Evolutionary conservation across 1,140 invertebrate species (phyloP), one percentile per base, ranked within the genome.

Genomic region (Drosophila pruinosa): DNA sequence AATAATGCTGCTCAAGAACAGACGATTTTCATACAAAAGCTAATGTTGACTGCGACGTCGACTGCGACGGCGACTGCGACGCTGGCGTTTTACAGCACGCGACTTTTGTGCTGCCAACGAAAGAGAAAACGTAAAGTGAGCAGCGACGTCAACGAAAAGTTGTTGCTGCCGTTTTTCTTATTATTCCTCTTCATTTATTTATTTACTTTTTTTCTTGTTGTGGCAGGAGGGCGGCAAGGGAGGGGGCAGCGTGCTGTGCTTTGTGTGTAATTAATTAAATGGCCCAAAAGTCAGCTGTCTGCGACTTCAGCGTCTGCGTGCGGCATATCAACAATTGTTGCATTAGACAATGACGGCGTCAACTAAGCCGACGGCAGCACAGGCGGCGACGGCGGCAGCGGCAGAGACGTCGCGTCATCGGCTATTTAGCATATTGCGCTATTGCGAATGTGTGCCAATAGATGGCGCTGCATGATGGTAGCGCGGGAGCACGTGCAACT

Each of bases 261-360:
- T 72, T 80, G 73, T 75, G 61, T 86, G 81, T 86, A 86, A 85
- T 85, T 85, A 85, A 86, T 85, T 85, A 85, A 85, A 77, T 70
- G 69, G 69, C 48, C 81, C 76, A 68, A 86, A 76, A 86, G 81
- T 85, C 82, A 85, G 81, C 81, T 86, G 81, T 76, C 67, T 39
- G 65, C 63, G 72, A 31, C 64, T 70, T 34, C 50, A 53, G 64
- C 74, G 73, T 58, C 48, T 21, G 45, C 48, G 70, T 78, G 43
- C 10, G 43, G 19, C 19, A 15, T n/a, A 45, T 7, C 77, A 64
- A 64, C 80, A 85, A 76, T 85, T 85, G 73, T 80, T 85, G 80
- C 80, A 85, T 85, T 85, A 85, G 80, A 76, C 64, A 74, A 45
- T 63, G 31, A 53, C 36, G 67, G 53, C 74, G 72, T 36, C 61